Base-by-base conservation (phyloP, 1,140 invertebrate species). In the Penaeus japonicus region DNA sequence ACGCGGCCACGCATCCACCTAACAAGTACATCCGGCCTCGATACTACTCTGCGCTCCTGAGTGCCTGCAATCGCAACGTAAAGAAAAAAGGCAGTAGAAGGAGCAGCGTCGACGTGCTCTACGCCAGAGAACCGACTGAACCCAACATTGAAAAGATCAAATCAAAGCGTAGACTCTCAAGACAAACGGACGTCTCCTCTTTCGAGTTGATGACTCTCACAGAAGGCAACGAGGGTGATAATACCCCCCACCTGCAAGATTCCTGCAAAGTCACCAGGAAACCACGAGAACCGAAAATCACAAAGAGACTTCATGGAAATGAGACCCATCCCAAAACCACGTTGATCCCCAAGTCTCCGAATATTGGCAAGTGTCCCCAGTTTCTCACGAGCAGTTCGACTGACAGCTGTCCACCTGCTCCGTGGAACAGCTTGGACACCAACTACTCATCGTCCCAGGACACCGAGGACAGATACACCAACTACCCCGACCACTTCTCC, bases 341-440 rank as follows among this genome's bases (percentile, higher is more conserved):
- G 27, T 32, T 85, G 10, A 78, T 75, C 0, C 84, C 84, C 10
- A 47, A 18, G 30, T 55, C 47, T 55, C 53, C 70, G 24, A 78
- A 24, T 20, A 7, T 81, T 3, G 24, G 57, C 39, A 53, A 32
- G 22, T 78, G 77, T 55, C 70, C 55, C 20, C 54, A 85, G 4
- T 30, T 85, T 53, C 78, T 54, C n/a, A 53, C 84, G 7, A 30
- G 47, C 18, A 87, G 62, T 32, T 87, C 85, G 22, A 73, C 59
- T 1, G 85, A 87, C 5, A 87, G 85, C 59, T 81, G 78, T n/a
- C 85, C 85, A 4, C 55, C 78, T 22, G 85, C 47, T 4, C 85
- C 85, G 4, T 87, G 78, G 59, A 87, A 87, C 78, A 87, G 85
- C 32, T 24, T 87, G 17, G 85, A 87, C 39, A 87, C 85, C 20